Evolutionary conservation across 92 coral and sea anemone genomes (phyloP).

Genomic region (Palythoa grandis): DNA sequence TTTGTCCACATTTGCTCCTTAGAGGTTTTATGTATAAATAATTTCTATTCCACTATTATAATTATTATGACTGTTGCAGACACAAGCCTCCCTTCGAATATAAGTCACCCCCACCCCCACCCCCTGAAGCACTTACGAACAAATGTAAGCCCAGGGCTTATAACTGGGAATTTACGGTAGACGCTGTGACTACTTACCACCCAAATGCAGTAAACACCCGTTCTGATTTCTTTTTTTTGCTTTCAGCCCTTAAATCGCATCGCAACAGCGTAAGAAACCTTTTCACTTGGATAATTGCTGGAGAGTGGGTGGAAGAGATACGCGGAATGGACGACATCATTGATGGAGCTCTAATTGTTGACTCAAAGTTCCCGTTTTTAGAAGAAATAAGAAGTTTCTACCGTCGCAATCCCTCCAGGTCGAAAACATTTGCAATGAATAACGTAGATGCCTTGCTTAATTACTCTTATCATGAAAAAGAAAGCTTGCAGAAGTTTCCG

Average conservation of each 20-base stretch:
- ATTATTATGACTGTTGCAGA: no score
- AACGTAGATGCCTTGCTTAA: not conserved
- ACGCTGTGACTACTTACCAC: no score
- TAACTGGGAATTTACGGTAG: no score
- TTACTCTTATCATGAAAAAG: not conserved
- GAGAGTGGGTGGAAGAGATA: slow-evolving; percentile 31
- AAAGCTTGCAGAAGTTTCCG: not conserved
- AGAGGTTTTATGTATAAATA: no score
- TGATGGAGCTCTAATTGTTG: slow-evolving; percentile 47
- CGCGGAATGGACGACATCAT: slow-evolving; percentile 32
- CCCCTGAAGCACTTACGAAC: no score
- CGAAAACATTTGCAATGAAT: not conserved
- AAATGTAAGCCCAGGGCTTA: no score
- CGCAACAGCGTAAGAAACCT: not conserved
- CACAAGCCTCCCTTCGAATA: no score
- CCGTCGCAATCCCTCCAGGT: slow-evolving; percentile 11
- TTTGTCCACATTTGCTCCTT: no score
- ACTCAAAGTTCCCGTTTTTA: slow-evolving; percentile 65
- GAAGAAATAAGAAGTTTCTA: slow-evolving; percentile 57
- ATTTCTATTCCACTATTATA: no score
- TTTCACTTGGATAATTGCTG: slow-evolving; percentile 67
- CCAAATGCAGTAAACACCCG: not conserved
- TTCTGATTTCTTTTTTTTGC: not conserved
- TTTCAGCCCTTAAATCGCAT: slow-evolving; percentile 17
- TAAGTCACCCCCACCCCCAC: no score